Base-by-base conservation (phyloP, 1,140 invertebrate species). In the Heliconius hewitsoni region DNA sequence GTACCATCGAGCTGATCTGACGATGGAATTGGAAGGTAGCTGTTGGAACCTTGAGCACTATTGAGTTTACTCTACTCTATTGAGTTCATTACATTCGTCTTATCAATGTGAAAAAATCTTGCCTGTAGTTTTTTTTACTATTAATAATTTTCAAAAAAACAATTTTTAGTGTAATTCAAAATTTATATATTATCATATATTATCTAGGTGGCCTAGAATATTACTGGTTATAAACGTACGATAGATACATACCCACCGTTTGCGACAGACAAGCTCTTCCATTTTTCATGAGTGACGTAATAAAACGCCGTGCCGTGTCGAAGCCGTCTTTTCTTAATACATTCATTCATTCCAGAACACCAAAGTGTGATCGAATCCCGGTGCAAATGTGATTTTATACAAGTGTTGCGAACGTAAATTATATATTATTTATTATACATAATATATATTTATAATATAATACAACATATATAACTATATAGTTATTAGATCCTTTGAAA, bases 381-480 rank as follows among this genome's bases (percentile, higher is more conserved):
- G 85, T 87, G 83, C 87, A 87, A 91, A 89, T 92, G 91, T 92
- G 89, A 92, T 92, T 88, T 90, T 91, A 91, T 91, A 92, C 86
- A 89, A 87, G 86, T 89, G 85, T 93, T 89, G 83, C 86, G 83
- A 85, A 80, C 82, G 60, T 72, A 72, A 72, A 72, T 76, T 81
- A 78, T 83, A 46, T 46, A 46, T 46, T 86, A 81, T 85, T 83
- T 81, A 81, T 82, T 85, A 87, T 83, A 84, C 86, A 86, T 77
- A 16, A 66, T 30, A 66, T 66, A 66, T 66, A 66, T 66, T 66
- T 27, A 30, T 66, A 66, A 66, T 66, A 66, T 30, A 27, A 57
- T 23, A 57, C 23, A 52, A 52, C 16, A 52, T 60, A 60, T 60
- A n/a, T 90, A 89, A 87, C 87, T 85, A 85, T 85, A 84, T 77